Evolutionary conservation across 2,113 vertebrate genomes (phyloP).

Genomic region (Centrocercus urophasianus): DNA sequence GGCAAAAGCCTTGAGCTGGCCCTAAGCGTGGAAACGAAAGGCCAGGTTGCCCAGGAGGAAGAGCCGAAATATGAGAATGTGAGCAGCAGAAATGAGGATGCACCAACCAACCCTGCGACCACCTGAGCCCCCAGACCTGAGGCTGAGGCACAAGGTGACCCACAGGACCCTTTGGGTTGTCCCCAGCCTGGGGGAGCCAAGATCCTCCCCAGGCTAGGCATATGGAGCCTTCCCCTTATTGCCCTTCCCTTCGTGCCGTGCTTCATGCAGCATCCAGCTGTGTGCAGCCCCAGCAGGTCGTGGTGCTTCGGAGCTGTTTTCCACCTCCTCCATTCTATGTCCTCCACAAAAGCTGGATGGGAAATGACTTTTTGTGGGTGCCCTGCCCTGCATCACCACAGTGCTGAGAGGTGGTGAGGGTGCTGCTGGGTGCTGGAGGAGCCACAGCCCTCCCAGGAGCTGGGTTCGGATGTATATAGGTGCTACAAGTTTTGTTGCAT

Average conservation of each 20-base stretch:
- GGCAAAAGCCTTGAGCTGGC: slow-evolving; percentile 42
- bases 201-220: neutral
- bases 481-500: neutral
- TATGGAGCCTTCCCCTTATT: accelerated
- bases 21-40: slow-evolving; percentile 44
- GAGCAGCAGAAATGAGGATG: neutral
- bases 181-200: accelerated
- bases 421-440: neutral
- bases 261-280: neutral
- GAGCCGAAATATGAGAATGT: slow-evolving; percentile 93
- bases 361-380: neutral
- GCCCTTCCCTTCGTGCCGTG: accelerated
- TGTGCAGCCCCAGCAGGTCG: neutral
- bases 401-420: neutral
- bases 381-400: accelerated
- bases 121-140: neutral
- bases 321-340: neutral
- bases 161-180: accelerated
- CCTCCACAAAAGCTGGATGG: accelerated
- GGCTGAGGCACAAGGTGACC: neutral
- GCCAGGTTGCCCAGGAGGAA: slow-evolving; percentile 39
- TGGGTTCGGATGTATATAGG: neutral
- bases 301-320: neutral
- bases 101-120: accelerated
- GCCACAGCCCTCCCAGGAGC: neutral